Percentiles rank a stretch among this genome's conserved stretches.
phyloP scores from a whole-genome alignment of 1,140 invertebrate genomes.

The Drosophila busckii region DNA sequence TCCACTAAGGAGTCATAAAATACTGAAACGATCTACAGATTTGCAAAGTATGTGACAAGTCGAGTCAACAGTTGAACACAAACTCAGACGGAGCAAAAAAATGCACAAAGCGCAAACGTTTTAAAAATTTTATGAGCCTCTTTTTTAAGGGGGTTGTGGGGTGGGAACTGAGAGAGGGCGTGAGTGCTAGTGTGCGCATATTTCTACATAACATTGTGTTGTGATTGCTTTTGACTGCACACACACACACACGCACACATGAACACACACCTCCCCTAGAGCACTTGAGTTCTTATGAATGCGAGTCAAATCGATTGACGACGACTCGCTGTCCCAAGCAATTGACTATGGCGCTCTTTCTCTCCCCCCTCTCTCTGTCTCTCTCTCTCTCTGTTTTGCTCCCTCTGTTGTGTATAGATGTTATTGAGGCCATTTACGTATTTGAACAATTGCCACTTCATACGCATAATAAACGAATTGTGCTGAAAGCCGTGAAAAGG shows the following conservation, averaged over 20 bases:
- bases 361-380: no score
- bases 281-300: no score
- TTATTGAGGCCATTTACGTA: slow-evolving; percentile 11
- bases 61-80: neutral
- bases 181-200: no score
- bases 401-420: no score
- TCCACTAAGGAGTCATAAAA: no score
- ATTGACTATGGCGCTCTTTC: no score
- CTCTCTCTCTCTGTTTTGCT: no score
- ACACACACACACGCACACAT: no score
- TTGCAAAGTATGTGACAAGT: slow-evolving; percentile 4
- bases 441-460: slow-evolving; percentile 54
- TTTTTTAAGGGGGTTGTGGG: slow-evolving; percentile 8
- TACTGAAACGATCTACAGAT: neutral
- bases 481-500: slow-evolving; percentile 8
- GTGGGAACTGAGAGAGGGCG: no score
- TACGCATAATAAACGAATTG: slow-evolving; percentile 25
- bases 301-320: slow-evolving; percentile 66
- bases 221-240: slow-evolving; percentile 52
- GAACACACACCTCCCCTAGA: no score
- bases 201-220: slow-evolving; percentile 24
- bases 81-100: no score
- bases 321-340: slow-evolving; percentile 26
- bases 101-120: slow-evolving; percentile 18
- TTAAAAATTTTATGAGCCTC: slow-evolving; percentile 62